A percentile compares a stretch with the other conserved stretches of the same genome.
phyloP scores from a whole-genome alignment of 2,888 invertebrate genomes.

The Rhyacophila evoluta region DNA sequence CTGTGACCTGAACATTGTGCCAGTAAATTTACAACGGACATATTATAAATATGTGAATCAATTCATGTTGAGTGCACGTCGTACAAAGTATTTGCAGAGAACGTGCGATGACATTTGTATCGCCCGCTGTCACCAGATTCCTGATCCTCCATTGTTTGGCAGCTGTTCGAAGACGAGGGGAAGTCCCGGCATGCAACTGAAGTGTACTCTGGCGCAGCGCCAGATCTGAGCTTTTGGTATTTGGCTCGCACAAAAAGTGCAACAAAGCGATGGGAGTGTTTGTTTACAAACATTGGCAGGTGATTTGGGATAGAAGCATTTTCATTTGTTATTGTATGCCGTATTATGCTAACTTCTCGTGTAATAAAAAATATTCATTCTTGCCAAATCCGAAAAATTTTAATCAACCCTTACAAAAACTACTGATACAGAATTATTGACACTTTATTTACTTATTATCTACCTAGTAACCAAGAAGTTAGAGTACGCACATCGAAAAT shows the following conservation, averaged over 20 bases:
- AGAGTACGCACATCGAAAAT: too few relatives aligned
- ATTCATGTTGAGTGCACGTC: not conserved
- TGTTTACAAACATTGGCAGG: constrained; percentile 38
- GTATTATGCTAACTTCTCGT: too few relatives aligned
- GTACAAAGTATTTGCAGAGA: not conserved
- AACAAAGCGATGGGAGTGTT: constrained; percentile 27
- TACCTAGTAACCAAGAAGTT: too few relatives aligned
- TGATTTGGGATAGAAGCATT: not conserved
- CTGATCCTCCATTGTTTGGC: constrained; percentile 26
- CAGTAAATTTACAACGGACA: too few relatives aligned
- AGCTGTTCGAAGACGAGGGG: constrained; percentile 3
- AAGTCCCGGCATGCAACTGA: not conserved
- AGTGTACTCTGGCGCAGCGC: constrained; percentile 5
- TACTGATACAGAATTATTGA: too few relatives aligned
- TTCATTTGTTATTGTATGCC: not conserved
- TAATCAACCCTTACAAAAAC: too few relatives aligned
- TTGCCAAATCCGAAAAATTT: too few relatives aligned
- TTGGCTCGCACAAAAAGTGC: constrained; percentile 5
- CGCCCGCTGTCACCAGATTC: not conserved
- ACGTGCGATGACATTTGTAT: not conserved
- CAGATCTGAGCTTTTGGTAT: constrained; percentile 2
- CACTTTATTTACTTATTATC: too few relatives aligned
- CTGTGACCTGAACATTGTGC: too few relatives aligned
- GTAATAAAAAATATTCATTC: too few relatives aligned
- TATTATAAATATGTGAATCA: not conserved